Conservation (phyloP, 1,140 invertebrate genomes). For the Hesperophylax magnus region DNA sequence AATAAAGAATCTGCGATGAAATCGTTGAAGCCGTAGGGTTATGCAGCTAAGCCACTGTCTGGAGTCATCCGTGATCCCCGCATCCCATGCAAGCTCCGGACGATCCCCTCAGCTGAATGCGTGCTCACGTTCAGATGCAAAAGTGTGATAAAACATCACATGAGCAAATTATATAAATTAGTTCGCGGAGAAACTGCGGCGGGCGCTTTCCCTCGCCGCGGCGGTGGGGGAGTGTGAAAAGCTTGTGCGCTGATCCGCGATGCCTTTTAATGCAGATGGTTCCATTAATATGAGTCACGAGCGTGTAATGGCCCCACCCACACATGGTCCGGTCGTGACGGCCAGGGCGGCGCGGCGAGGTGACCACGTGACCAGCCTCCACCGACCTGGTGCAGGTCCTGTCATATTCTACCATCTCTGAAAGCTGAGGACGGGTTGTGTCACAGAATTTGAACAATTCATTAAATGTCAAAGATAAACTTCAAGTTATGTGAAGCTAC, state of each 20-base stretch:
- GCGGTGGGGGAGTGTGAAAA: conserved; percentile 47
- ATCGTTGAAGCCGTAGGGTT: too few species aligned
- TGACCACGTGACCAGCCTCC: background rate
- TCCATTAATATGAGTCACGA: conserved; percentile 56
- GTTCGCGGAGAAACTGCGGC: conserved; percentile 28
- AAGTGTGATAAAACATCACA: conserved; percentile 50
- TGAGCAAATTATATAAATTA: conserved; percentile 52
- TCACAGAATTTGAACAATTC: too few species aligned
- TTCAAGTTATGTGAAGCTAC: too few species aligned
- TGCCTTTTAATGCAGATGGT: conserved; percentile 57
- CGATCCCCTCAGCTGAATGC: conserved; percentile 9
- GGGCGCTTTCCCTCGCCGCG: conserved; percentile 38
- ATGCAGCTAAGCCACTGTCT: background rate
- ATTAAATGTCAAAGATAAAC: too few species aligned
- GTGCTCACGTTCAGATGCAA: conserved; percentile 31
- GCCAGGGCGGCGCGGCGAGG: background rate
- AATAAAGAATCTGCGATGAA: too few species aligned
- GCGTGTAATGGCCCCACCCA: conserved; percentile 52
- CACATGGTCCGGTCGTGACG: conserved; percentile 49
- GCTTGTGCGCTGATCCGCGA: background rate
- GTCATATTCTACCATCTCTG: too few species aligned
- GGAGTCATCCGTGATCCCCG: background rate
- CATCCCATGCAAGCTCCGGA: background rate
- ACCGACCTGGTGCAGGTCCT: background rate
- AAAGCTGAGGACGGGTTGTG: too few species aligned